Percentiles rank a stretch among this genome's conserved stretches.
Evolutionary conservation across 2,888 invertebrate genomes (phyloP).

Genomic region (Tetramorium bicarinatum): DNA sequence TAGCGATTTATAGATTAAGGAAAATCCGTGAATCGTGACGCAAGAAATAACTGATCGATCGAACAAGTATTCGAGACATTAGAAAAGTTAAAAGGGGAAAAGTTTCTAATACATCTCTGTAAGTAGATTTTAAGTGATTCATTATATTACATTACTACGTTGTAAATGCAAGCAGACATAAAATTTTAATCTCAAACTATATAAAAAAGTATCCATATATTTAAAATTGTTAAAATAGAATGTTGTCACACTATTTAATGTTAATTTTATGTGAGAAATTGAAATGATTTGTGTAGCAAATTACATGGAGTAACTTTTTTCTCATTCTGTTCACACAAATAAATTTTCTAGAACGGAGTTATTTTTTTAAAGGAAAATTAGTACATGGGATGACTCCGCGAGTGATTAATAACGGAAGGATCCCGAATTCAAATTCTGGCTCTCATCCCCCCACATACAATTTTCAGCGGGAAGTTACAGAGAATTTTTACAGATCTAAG

Average conservation of each 20-base stretch:
- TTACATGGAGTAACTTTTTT: neutral
- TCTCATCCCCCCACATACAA: no score
- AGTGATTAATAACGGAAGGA: no score
- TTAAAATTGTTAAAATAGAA: neutral
- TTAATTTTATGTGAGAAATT: constrained; percentile 22
- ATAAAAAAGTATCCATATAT: neutral
- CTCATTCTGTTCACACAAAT: neutral
- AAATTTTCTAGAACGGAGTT: neutral
- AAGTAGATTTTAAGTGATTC: neutral
- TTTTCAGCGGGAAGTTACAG: no score
- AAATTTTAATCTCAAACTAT: neutral
- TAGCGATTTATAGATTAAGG: constrained; percentile 5
- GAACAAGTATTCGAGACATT: neutral
- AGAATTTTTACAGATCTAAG: no score
- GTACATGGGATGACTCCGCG: no score
- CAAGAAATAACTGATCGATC: neutral
- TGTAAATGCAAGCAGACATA: neutral
- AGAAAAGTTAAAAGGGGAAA: neutral
- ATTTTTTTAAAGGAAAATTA: neutral
- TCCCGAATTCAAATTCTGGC: no score
- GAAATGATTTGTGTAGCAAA: neutral
- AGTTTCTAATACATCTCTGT: neutral
- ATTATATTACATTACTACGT: neutral
- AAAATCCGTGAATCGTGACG: neutral
- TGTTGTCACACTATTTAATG: neutral